Percentiles rank a stretch among this genome's conserved stretches.
Evolutionary conservation across 2,797 vertebrate genomes (phyloP).

Genomic region (Eulemur mongoz): DNA sequence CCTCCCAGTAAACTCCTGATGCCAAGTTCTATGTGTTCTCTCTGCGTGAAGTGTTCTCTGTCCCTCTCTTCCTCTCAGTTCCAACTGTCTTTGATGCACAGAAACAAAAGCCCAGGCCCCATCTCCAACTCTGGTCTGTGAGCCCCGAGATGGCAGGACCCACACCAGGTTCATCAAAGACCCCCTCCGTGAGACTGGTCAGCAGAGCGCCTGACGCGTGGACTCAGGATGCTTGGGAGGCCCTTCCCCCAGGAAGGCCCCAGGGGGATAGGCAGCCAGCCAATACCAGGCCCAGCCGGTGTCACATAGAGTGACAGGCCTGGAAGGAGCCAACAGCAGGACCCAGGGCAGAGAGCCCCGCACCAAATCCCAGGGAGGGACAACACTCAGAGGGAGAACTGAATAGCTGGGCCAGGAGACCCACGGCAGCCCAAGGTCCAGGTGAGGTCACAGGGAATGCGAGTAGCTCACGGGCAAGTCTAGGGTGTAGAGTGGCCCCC

Average conservation of each 20-base stretch:
- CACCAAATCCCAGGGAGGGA: not conserved
- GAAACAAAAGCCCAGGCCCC: not conserved
- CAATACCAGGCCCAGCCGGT: not conserved
- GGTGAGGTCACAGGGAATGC: fast-evolving
- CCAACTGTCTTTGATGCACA: not conserved
- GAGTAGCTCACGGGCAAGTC: not conserved
- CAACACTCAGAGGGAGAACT: not conserved
- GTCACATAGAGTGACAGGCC: not conserved
- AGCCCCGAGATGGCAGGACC: fast-evolving
- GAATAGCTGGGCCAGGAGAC: not conserved
- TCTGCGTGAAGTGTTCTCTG: not conserved
- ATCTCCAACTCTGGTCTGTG: not conserved
- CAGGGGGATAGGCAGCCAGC: not conserved
- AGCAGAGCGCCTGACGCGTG: not conserved
- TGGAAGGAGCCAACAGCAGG: not conserved
- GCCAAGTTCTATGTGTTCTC: not conserved
- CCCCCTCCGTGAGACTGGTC: not conserved
- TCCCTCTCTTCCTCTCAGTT: not conserved
- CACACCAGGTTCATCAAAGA: not conserved
- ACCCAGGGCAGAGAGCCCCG: not conserved
- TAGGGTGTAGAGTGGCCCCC: not conserved
- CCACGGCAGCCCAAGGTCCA: not conserved
- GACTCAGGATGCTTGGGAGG: not conserved
- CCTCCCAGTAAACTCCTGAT: not conserved
- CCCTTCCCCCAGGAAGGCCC: not conserved